phyloP scores from a whole-genome alignment of 2,888 invertebrate genomes.

The Malacosoma neustria region DNA sequence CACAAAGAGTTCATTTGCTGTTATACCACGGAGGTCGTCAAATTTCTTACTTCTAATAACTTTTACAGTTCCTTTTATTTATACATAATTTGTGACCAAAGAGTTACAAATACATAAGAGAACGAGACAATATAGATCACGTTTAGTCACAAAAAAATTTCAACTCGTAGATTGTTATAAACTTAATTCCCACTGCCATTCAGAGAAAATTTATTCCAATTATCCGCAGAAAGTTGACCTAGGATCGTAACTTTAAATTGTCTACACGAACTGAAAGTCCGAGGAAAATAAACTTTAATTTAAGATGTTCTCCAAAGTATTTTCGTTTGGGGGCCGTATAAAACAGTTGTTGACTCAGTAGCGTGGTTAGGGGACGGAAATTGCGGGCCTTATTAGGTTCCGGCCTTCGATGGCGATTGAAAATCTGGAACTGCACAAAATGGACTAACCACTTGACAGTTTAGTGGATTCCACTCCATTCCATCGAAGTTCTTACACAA shows the following conservation, averaged over 20 bases:
- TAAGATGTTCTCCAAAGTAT: constrained; percentile 30
- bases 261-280: constrained; percentile 13
- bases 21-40: too few relatives aligned
- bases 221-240: background rate
- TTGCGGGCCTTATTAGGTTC: constrained; percentile 67
- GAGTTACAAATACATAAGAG: too few relatives aligned
- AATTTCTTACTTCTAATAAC: too few relatives aligned
- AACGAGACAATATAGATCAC: too few relatives aligned
- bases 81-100: too few relatives aligned
- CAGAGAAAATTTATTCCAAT: background rate
- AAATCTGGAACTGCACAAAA: constrained; percentile 38
- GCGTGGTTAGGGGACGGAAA: constrained; percentile 49
- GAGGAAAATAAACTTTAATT: constrained; percentile 9
- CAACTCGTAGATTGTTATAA: too few relatives aligned
- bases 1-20: too few relatives aligned
- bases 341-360: constrained; percentile 48
- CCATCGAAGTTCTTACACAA: too few relatives aligned
- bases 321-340: constrained; percentile 35
- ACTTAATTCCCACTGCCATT: background rate
- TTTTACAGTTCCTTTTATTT: too few relatives aligned
- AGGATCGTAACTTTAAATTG: constrained; percentile 10
- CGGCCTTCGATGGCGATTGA: constrained; percentile 45
- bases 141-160: too few relatives aligned
- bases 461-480: background rate
- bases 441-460: constrained; percentile 28